phyloP scores from a whole-genome alignment of 2,888 invertebrate genomes.

The Melinaea menophilus region DNA sequence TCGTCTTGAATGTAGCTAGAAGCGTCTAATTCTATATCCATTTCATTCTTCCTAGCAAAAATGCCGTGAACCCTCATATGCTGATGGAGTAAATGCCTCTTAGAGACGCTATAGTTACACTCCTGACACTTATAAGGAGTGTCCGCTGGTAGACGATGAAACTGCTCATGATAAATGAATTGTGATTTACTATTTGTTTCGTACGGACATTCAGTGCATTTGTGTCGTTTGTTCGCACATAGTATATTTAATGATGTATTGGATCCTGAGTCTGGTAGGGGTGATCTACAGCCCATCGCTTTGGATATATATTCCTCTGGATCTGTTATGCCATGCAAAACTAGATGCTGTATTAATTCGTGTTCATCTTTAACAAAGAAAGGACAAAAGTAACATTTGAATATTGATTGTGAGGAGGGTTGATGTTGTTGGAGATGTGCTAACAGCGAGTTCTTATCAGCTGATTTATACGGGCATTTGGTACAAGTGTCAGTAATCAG shows the following conservation, averaged over 20 bases:
- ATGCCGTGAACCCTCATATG: conserved; percentile 87
- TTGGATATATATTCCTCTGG: conserved; percentile 76
- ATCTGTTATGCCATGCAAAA: conserved; percentile 80
- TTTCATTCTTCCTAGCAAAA: conserved; percentile 61
- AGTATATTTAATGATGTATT: conserved; percentile 39
- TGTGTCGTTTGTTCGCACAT: conserved; percentile 80
- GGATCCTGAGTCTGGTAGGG: conserved; percentile 42
- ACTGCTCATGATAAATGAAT: conserved; percentile 91
- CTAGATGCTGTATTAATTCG: conserved; percentile 82
- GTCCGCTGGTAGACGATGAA: conserved; percentile 83
- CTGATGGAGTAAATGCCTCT: conserved; percentile 88
- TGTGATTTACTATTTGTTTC: conserved; percentile 92
- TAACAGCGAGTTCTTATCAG: conserved; percentile 77
- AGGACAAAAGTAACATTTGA: conserved; percentile 89
- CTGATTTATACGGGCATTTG: conserved; percentile 84
- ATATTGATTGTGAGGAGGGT: conserved; percentile 81
- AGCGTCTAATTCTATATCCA: conserved; percentile 64
- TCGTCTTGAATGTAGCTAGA: conserved; percentile 43
- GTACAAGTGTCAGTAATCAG: conserved; percentile 73
- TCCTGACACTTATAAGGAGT: conserved; percentile 88
- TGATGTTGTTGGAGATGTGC: conserved; percentile 84
- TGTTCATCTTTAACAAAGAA: conserved; percentile 85
- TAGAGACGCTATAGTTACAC: conserved; percentile 90
- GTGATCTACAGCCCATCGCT: conserved; percentile 62
- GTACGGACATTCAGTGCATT: conserved; percentile 89